Percentiles rank a stretch among this genome's conserved stretches.
These are phyloP conservation scores for Myotis planiceps DNA, from an alignment of 2,797 vertebrate species.

Conservation along the genomic window DNA sequence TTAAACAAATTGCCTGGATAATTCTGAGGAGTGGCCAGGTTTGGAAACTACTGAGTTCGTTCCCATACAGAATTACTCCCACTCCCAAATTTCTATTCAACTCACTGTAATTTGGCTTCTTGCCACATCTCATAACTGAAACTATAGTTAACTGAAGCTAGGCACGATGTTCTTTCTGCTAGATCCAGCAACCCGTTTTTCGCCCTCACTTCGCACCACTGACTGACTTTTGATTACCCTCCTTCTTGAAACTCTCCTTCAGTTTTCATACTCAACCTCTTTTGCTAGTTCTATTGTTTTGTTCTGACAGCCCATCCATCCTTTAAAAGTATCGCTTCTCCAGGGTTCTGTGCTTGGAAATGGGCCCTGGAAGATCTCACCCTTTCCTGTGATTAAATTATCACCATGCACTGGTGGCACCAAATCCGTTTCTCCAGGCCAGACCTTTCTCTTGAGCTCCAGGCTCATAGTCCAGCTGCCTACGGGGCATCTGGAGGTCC, in stretches of 20 bases:
- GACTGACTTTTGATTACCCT: background rate
- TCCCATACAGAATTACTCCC: background rate
- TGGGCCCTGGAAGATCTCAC: background rate
- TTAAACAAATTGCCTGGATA: background rate
- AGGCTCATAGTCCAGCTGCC: background rate
- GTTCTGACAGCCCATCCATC: background rate
- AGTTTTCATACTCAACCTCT: background rate
- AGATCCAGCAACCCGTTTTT: background rate
- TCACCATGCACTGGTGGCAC: background rate
- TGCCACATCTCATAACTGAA: background rate
- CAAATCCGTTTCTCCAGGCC: background rate
- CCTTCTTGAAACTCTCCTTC: background rate
- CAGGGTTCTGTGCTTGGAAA: background rate
- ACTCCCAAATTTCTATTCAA: background rate
- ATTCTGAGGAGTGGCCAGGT: background rate
- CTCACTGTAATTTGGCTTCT: background rate
- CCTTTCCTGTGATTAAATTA: background rate
- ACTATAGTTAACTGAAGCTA: background rate
- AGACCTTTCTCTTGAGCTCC: background rate
- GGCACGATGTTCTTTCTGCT: background rate
- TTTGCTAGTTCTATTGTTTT: background rate
- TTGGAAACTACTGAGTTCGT: background rate
- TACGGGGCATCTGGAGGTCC: background rate
- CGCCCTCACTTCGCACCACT: background rate
- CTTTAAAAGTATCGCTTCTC: background rate